Percentiles rank a stretch among this genome's conserved stretches.
These are phyloP conservation scores for Propithecus coquereli DNA, from an alignment of 2,113 vertebrate genomes.

Conservation along the genomic window DNA sequence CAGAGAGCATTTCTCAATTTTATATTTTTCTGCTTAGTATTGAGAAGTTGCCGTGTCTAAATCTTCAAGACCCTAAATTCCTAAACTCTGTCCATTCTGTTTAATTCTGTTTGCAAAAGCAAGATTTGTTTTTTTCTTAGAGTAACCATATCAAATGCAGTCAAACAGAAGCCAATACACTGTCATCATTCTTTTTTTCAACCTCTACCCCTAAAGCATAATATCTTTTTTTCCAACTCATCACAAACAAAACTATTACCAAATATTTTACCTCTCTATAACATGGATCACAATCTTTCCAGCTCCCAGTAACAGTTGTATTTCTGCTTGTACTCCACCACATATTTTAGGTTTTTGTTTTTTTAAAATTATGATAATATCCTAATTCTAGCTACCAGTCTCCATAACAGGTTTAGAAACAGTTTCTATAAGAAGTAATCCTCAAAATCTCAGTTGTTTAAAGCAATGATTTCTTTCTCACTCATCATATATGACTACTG, in stretches of 20 bases:
- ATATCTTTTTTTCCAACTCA: background rate
- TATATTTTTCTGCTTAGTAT: background rate
- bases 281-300: background rate
- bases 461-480: background rate
- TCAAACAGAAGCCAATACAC: background rate
- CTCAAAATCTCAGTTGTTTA: background rate
- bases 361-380: background rate
- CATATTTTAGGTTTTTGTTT: background rate
- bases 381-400: background rate
- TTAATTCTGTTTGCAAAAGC: background rate
- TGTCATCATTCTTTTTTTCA: background rate
- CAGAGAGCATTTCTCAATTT: background rate
- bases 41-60: background rate
- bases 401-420: background rate
- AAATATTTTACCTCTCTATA: background rate
- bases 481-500: background rate
- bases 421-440: background rate
- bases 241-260: background rate
- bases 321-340: background rate
- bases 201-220: background rate
- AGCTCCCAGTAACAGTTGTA: background rate
- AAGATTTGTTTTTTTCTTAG: background rate
- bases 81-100: background rate
- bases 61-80: background rate
- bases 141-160: background rate